phyloP scores from a whole-genome alignment of 2,888 invertebrate genomes.

The Scelioninae gen. 2 region DNA sequence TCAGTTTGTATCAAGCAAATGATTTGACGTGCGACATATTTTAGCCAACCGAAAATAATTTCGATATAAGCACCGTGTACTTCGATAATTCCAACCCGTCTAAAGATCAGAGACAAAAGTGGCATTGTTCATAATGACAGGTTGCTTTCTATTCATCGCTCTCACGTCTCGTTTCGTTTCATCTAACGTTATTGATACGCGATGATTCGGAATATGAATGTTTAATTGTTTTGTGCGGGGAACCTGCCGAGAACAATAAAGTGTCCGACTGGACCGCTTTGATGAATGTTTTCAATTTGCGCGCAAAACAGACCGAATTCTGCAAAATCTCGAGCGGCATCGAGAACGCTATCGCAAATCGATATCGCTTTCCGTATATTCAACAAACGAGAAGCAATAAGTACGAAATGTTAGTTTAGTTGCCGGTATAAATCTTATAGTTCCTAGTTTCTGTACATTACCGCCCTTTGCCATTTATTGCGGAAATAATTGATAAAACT shows the following conservation, averaged over 20 bases:
- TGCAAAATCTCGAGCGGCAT: slow-evolving; percentile 42
- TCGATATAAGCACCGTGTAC: too few species aligned
- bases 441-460: slow-evolving; percentile 26
- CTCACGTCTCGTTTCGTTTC: slow-evolving; percentile 25
- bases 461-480: not conserved
- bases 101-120: slow-evolving; percentile 11
- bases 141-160: slow-evolving; percentile 13
- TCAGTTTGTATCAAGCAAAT: too few species aligned
- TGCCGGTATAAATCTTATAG: slow-evolving; percentile 42
- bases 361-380: slow-evolving; percentile 50
- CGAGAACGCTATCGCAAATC: slow-evolving; percentile 50
- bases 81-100: slow-evolving; percentile 3
- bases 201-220: slow-evolving; percentile 46
- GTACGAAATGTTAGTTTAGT: slow-evolving; percentile 49
- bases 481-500: slow-evolving; percentile 22
- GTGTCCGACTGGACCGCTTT: slow-evolving; percentile 50
- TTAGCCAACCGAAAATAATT: too few species aligned
- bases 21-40: too few species aligned
- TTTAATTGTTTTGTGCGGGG: slow-evolving; percentile 47
- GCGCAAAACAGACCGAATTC: slow-evolving; percentile 46
- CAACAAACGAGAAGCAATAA: slow-evolving; percentile 54
- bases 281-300: slow-evolving; percentile 65
- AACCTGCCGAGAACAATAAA: slow-evolving; percentile 36
- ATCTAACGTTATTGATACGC: slow-evolving; percentile 46
- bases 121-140: slow-evolving; percentile 23